Evolutionary conservation across 1,140 invertebrate species (phyloP).

Genomic region (Drosophila subobscura): DNA sequence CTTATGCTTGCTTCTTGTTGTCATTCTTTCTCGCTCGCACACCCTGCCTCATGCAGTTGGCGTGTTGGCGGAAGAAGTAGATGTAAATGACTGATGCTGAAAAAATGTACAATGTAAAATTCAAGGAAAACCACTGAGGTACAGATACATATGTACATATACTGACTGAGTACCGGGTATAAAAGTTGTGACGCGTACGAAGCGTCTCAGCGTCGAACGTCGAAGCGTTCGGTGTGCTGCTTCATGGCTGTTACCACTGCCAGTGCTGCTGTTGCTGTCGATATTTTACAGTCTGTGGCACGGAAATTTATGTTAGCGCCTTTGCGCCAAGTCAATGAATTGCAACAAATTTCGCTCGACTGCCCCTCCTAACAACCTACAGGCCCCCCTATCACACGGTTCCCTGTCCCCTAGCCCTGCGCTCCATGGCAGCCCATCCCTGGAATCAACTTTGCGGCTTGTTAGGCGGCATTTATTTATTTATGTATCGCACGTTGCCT

Average conservation of each 20-base stretch:
- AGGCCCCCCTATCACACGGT: background rate
- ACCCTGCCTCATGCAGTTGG: too few relatives aligned
- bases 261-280: constrained; percentile 51
- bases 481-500: constrained; percentile 77
- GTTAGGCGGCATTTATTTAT: constrained; percentile 79
- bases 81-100: too few relatives aligned
- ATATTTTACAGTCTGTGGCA: constrained; percentile 69
- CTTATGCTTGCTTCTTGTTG: too few relatives aligned
- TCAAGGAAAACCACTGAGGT: too few relatives aligned
- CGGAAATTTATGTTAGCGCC: constrained; percentile 70
- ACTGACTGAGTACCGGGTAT: too few relatives aligned
- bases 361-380: constrained; percentile 29
- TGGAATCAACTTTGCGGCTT: constrained; percentile 62
- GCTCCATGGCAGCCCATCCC: background rate
- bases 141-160: too few relatives aligned
- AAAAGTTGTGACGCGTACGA: too few relatives aligned
- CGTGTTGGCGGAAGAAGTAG: too few relatives aligned
- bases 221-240: too few relatives aligned
- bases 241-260: background rate
- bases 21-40: too few relatives aligned
- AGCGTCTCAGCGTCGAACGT: too few relatives aligned
- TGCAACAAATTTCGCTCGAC: constrained; percentile 74
- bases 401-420: background rate
- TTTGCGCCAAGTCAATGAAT: constrained; percentile 79
- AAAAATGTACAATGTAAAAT: too few relatives aligned